Percentiles rank a stretch among this genome's conserved stretches.
Conservation (phyloP, 2,113 vertebrate species). For the Malurus alboscapulatus region DNA sequence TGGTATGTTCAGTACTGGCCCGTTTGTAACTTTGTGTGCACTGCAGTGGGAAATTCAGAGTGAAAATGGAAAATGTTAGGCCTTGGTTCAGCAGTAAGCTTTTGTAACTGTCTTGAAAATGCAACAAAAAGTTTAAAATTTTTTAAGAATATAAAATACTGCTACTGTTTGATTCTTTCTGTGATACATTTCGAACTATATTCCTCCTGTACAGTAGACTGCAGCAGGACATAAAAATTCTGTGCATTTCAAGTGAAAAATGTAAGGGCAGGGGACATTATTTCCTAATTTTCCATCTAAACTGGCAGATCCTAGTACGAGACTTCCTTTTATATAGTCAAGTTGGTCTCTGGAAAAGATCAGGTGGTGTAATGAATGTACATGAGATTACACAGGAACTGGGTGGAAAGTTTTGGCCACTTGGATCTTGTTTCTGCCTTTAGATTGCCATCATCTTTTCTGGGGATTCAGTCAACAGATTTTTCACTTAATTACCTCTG, state of each 20-base stretch:
- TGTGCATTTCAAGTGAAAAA: not conserved
- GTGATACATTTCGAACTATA: not conserved
- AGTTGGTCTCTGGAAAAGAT: not conserved
- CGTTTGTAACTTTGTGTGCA: fast-evolving
- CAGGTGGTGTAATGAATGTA: not conserved
- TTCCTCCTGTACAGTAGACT: not conserved
- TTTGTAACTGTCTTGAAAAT: not conserved
- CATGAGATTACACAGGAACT: not conserved
- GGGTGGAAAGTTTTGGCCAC: not conserved
- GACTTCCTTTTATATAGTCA: not conserved
- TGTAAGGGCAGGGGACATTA: fast-evolving
- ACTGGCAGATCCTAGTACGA: not conserved
- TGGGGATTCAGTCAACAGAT: not conserved
- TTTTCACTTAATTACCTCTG: not conserved
- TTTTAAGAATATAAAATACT: not conserved
- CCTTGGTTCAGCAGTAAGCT: not conserved
- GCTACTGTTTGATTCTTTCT: not conserved
- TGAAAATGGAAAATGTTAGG: not conserved
- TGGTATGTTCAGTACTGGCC: not conserved
- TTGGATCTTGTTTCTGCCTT: not conserved
- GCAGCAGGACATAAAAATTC: not conserved
- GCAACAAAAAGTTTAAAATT: not conserved
- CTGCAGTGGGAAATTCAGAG: not conserved
- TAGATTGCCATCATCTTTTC: not conserved
- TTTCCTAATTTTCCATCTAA: not conserved